Conservation (phyloP, 2,113 vertebrate species). For the Smithornis capensis region DNA sequence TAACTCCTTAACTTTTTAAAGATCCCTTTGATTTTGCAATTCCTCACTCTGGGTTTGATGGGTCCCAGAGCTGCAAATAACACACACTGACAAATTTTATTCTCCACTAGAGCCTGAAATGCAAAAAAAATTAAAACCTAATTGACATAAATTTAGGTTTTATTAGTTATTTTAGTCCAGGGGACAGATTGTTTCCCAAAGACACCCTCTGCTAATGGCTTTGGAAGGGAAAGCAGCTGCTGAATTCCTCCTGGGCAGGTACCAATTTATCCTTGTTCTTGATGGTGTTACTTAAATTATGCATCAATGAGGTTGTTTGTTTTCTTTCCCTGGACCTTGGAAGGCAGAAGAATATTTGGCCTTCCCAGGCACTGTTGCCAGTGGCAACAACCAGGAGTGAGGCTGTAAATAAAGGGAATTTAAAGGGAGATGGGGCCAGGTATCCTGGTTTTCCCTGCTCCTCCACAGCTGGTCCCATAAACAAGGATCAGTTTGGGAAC, state of each 20-base stretch:
- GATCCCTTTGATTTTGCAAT: slow-evolving; percentile 29
- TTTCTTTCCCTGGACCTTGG: background rate
- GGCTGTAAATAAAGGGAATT: background rate
- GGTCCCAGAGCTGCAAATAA: slow-evolving; percentile 32
- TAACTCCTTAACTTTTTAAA: slow-evolving; percentile 5
- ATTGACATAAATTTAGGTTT: slow-evolving; percentile 47
- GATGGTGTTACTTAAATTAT: background rate
- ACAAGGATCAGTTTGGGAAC: background rate
- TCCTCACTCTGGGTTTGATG: background rate
- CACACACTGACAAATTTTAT: slow-evolving; percentile 34
- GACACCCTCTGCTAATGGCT: slow-evolving; percentile 11
- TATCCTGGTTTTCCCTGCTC: background rate
- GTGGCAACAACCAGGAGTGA: background rate
- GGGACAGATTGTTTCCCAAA: slow-evolving; percentile 16
- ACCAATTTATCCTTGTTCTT: slow-evolving; percentile 15
- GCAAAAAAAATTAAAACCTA: slow-evolving; percentile 33
- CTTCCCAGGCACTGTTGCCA: background rate
- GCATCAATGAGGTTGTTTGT: background rate
- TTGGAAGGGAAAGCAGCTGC: slow-evolving; percentile 47
- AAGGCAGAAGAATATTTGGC: background rate
- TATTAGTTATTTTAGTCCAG: slow-evolving; percentile 31
- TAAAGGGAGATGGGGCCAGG: background rate
- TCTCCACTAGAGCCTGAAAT: slow-evolving; percentile 57
- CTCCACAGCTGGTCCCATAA: background rate
- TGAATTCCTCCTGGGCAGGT: slow-evolving; percentile 12